These are phyloP conservation scores for Anhinga anhinga DNA, from an alignment of 2,113 vertebrate genomes.

Conservation along the genomic window DNA sequence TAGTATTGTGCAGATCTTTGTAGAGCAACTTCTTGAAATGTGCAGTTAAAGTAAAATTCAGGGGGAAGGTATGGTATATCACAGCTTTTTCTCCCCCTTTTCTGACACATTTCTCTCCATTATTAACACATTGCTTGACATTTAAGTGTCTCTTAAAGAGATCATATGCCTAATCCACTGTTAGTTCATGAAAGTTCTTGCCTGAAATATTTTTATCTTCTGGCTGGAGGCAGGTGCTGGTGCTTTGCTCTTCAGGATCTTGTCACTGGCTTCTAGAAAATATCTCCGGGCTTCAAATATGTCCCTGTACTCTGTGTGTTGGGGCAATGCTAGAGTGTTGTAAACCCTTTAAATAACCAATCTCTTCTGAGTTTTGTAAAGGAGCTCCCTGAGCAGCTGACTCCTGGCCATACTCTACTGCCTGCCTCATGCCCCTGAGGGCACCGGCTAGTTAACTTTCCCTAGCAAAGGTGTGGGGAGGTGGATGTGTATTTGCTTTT, in stretches of 20 bases:
- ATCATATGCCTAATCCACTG: background rate
- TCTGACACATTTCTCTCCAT: background rate
- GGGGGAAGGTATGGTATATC: background rate
- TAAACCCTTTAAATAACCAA: background rate
- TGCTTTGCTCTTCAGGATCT: background rate
- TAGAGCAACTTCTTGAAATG: background rate
- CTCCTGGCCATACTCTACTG: background rate
- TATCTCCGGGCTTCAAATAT: background rate
- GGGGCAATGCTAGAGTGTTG: background rate
- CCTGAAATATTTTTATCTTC: background rate
- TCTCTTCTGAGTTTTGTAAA: background rate
- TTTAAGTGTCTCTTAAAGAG: background rate
- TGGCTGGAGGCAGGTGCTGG: background rate
- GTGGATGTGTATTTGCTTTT: background rate
- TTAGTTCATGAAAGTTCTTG: background rate
- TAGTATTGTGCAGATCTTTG: background rate
- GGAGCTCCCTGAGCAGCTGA: background rate
- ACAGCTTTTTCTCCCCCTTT: background rate
- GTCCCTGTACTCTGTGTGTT: background rate
- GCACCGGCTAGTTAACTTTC: background rate
- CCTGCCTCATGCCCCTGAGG: fast-evolving
- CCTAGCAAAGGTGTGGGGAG: background rate
- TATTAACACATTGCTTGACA: background rate
- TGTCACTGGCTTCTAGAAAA: background rate
- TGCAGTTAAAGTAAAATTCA: background rate